Percentiles rank a stretch among this genome's conserved stretches.
phyloP scores from a whole-genome alignment of 2,797 vertebrate genomes.

The Clarias pachynema region DNA sequence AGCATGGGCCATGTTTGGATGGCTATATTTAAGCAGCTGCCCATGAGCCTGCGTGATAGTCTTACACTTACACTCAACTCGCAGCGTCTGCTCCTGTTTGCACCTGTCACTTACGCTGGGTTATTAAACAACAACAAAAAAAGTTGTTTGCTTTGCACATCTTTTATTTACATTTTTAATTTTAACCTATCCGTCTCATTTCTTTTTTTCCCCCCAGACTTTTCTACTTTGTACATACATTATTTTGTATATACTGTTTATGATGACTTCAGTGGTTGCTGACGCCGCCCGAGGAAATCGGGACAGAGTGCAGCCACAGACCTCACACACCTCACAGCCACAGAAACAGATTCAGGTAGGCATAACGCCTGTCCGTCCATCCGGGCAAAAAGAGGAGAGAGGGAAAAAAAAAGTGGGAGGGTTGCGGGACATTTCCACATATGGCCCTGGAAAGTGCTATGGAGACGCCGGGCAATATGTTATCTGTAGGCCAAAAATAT shows the following conservation, averaged over 20 bases:
- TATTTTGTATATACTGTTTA: slow-evolving; percentile 99
- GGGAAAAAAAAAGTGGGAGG: too few relatives aligned
- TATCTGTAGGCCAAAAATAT: not conserved
- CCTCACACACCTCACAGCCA: slow-evolving; percentile 83
- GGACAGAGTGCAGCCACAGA: slow-evolving; percentile 84
- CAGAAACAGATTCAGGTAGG: slow-evolving; percentile 97
- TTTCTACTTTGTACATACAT: slow-evolving; percentile 99
- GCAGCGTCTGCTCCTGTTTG: not conserved
- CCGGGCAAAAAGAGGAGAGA: not conserved
- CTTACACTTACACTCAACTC: slow-evolving; percentile 66
- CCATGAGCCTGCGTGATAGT: slow-evolving; percentile 73
- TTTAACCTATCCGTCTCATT: not conserved
- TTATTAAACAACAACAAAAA: not conserved
- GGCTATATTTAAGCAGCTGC: slow-evolving; percentile 78
- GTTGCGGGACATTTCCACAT: too few relatives aligned
- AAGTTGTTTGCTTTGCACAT: slow-evolving; percentile 13
- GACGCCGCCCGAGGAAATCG: slow-evolving; percentile 88
- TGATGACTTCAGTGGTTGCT: slow-evolving; percentile 97
- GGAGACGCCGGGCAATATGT: not conserved
- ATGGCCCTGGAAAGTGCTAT: not conserved
- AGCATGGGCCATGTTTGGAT: slow-evolving; percentile 64
- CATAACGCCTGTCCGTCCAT: not conserved
- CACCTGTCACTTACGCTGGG: slow-evolving; percentile 44
- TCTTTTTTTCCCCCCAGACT: slow-evolving; percentile 80
- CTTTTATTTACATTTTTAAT: slow-evolving; percentile 6